Percentiles rank a stretch among this genome's conserved stretches.
These are phyloP conservation scores for Orthosia cruda DNA, from an alignment of 2,888 invertebrate genomes.

Conservation along the genomic window DNA sequence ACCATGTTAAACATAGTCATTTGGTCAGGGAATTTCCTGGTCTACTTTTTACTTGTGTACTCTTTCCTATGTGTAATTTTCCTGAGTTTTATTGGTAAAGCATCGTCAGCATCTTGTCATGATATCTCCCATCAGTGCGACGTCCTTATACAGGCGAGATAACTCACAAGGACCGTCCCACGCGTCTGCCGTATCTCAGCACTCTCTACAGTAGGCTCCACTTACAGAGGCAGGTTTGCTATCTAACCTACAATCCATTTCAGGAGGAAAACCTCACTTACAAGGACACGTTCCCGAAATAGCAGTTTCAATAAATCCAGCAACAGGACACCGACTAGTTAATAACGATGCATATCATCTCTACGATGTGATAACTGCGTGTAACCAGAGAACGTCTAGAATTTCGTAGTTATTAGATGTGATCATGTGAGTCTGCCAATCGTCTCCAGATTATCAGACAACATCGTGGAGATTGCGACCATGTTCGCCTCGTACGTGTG, in stretches of 20 bases:
- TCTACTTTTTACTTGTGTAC: too few species aligned
- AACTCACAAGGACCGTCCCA: background rate
- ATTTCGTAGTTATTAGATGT: background rate
- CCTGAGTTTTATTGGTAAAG: background rate
- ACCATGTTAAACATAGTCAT: too few species aligned
- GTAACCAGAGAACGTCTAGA: background rate
- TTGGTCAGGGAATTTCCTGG: too few species aligned
- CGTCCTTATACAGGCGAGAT: background rate
- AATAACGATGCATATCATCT: background rate
- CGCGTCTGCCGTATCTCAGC: background rate
- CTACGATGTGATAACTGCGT: background rate
- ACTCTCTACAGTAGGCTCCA: background rate
- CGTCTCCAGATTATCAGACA: conserved; percentile 8
- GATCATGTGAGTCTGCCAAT: background rate
- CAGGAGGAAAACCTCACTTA: too few species aligned
- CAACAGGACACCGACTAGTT: background rate
- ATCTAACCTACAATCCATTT: background rate
- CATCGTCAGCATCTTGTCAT: background rate
- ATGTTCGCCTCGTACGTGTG: conserved; percentile 13
- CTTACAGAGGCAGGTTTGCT: background rate
- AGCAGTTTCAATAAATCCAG: background rate
- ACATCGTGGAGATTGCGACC: conserved; percentile 13
- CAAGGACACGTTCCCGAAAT: background rate
- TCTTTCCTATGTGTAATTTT: too few species aligned
- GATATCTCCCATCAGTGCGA: background rate